A percentile compares a stretch with the other conserved stretches of the same genome.
Conservation (phyloP, 2,113 vertebrate genomes). For the Tachysurus vachellii region DNA sequence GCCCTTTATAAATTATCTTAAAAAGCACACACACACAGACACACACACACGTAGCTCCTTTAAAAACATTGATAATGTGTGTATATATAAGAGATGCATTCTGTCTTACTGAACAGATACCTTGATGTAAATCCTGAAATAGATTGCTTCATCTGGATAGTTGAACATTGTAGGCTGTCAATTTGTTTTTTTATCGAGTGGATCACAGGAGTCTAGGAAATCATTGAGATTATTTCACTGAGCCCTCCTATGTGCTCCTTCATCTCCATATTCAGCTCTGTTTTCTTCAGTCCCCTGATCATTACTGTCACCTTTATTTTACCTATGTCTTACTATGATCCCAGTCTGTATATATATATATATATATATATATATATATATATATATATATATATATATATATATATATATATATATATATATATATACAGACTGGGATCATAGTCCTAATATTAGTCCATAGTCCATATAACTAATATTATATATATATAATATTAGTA, state of each 20-base stretch:
- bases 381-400: too few species aligned
- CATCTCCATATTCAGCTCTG: neutral
- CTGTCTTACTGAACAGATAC: neutral
- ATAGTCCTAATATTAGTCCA: too few species aligned
- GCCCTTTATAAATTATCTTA: neutral
- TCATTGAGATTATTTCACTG: neutral
- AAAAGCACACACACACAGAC: neutral
- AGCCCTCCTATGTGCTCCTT: neutral
- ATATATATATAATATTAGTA: too few species aligned
- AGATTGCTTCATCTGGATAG: neutral
- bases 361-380: neutral
- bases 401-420: too few species aligned
- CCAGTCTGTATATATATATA: neutral
- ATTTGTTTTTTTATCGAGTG: neutral
- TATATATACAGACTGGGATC: too few species aligned
- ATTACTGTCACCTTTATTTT: neutral
- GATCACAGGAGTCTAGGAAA: neutral
- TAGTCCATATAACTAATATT: too few species aligned
- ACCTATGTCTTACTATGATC: neutral
- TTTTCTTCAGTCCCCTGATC: neutral
- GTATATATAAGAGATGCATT: neutral
- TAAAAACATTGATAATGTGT: neutral
- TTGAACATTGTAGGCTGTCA: neutral
- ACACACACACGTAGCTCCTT: neutral
- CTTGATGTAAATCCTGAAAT: slow-evolving; percentile 12